A percentile compares a stretch with the other conserved stretches of the same genome.
Evolutionary conservation across 2,113 vertebrate species (phyloP).

Genomic region (Chauna torquata): DNA sequence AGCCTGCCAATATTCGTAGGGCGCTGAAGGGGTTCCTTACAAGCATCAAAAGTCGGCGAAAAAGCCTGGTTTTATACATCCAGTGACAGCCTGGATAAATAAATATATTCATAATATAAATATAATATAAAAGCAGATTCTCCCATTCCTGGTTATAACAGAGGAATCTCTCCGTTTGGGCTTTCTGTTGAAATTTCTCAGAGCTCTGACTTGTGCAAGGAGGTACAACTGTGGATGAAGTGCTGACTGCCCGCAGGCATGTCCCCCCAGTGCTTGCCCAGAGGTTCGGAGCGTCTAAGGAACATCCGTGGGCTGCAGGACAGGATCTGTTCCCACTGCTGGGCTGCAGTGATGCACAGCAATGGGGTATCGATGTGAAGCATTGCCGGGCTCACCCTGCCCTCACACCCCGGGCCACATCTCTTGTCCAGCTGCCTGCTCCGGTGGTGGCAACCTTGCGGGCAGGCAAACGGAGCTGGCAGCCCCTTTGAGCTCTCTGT

Average conservation of each 20-base stretch:
- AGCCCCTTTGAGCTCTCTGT: background rate
- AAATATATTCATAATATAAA: background rate
- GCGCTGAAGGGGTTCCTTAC: background rate
- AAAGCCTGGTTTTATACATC: background rate
- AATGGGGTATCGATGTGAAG: background rate
- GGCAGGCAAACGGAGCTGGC: background rate
- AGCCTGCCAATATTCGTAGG: background rate
- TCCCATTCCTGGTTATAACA: background rate
- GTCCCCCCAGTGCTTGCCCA: background rate
- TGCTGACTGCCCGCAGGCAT: background rate
- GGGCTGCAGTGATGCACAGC: background rate
- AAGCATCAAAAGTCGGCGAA: background rate
- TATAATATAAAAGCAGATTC: background rate
- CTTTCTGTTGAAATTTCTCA: background rate
- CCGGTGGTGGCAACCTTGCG: background rate
- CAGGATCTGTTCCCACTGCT: background rate
- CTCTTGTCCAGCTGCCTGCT: background rate
- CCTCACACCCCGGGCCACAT: no score
- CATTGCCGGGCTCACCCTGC: background rate
- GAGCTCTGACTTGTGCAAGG: background rate
- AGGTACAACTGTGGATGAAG: background rate
- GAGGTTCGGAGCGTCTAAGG: background rate
- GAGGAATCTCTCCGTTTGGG: background rate
- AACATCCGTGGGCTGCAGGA: background rate
- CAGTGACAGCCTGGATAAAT: background rate